Evolutionary conservation across 2,797 vertebrate genomes (phyloP), one percentile per base, ranked within the genome.

Genomic region (Pseudocheirus occidentalis): DNA sequence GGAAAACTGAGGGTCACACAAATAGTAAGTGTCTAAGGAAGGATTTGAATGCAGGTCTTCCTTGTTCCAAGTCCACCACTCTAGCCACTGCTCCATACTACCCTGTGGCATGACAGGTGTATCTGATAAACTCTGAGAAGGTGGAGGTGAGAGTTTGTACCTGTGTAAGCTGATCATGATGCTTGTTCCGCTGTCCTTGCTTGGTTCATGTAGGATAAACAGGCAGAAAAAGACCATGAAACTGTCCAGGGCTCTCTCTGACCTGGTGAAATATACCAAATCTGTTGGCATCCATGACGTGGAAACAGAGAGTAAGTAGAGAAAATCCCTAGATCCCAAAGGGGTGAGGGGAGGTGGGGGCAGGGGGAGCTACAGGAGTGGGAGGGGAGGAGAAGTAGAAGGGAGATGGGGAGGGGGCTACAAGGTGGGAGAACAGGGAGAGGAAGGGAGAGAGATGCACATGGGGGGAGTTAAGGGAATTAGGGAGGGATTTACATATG

Each of bases 171-270:
- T 0, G 5, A 21, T 28, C 89, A 1, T 52, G 40, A 27, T 18
- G 55, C 94, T 92, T 27, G 90, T 46, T 1, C 57, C 46, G 50
- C n/a, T 0, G 0, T 14, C 29, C 29, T 31, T 0, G 0, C 1
- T 46, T 13, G 50, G 53, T 18, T 3, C 91, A 89, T 1, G 0
- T 97, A 99, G 99, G 98, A 99, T 97, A 0, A 97, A 95, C 66
- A 91, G 98, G 91, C 99, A 99, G 98, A 99, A 99, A 99, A 99
- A 99, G 98, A 99, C 99, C 24, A 99, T 99, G 99, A 99, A 99
- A 97, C 98, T 99, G 91, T 99, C 99, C 29, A 99, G 99, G 94
- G 99, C 99, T 1, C 98, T 99, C 92, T 99, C 99, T 4, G 99
- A 99, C 98, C 99, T 99, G 97, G 99, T 99, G 96, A 99, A 99